These are phyloP conservation scores for Equus quagga DNA, from an alignment of 2,113 vertebrate genomes.

Conservation along the genomic window DNA sequence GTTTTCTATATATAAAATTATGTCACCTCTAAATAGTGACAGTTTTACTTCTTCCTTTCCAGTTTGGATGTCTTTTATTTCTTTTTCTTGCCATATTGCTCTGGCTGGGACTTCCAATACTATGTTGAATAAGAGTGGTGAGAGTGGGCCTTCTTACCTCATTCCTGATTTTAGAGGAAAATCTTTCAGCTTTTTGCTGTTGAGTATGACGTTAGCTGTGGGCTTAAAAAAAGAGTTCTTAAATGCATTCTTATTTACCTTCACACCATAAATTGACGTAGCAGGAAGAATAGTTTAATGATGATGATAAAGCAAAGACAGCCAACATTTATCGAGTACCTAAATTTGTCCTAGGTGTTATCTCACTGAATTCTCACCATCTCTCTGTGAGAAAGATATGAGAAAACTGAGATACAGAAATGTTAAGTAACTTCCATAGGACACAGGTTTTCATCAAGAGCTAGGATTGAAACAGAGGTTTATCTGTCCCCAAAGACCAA, in stretches of 20 bases:
- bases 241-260: conserved; percentile 26
- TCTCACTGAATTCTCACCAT: conserved; percentile 9
- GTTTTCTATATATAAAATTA: neutral
- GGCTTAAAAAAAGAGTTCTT: neutral
- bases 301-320: neutral
- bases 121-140: neutral
- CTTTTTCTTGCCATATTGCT: neutral
- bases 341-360: neutral
- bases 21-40: neutral
- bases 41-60: neutral
- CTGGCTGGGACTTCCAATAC: neutral
- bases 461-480: neutral
- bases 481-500: neutral
- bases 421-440: neutral
- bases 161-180: neutral
- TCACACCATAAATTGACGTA: neutral
- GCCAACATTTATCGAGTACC: neutral
- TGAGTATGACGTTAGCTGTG: neutral
- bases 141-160: neutral
- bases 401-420: neutral
- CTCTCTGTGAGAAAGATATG: neutral
- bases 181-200: neutral
- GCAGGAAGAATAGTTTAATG: conserved; percentile 7
- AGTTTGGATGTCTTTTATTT: neutral
- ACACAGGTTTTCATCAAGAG: neutral